These are phyloP conservation scores for Platycercus adscitus DNA, from an alignment of 2,113 vertebrate genomes.

Conservation along the genomic window DNA sequence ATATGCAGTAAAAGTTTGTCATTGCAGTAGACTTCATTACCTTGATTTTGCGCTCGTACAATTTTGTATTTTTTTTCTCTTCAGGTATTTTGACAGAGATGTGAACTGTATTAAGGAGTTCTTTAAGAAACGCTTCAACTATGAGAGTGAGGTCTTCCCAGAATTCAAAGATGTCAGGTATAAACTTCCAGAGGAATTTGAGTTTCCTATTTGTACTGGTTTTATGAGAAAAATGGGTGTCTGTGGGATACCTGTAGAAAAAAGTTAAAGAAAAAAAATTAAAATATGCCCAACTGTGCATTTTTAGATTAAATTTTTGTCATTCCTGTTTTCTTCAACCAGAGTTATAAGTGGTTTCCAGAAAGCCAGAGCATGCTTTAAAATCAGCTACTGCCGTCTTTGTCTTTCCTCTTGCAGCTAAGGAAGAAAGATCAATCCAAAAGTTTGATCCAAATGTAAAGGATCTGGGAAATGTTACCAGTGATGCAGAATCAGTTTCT, in stretches of 20 bases:
- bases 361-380: not conserved
- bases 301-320: not conserved
- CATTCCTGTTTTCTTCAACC: not conserved
- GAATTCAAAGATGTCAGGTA: slow-evolving; percentile 90
- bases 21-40: not conserved
- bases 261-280: not conserved
- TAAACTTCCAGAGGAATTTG: not conserved
- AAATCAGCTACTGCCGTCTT: not conserved
- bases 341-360: not conserved
- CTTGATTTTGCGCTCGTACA: not conserved
- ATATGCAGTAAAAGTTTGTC: not conserved
- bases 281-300: not conserved
- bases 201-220: not conserved
- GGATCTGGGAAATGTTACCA: not conserved
- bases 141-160: slow-evolving; percentile 94
- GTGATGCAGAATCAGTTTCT: not conserved
- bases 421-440: not conserved
- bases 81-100: slow-evolving; percentile 91
- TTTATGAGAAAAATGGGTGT: not conserved
- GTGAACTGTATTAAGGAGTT: slow-evolving; percentile 94
- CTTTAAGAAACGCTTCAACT: slow-evolving; percentile 88
- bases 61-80: not conserved
- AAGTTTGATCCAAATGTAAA: not conserved
- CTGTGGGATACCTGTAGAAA: not conserved
- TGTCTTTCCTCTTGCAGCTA: not conserved